A percentile compares a stretch with the other conserved stretches of the same genome.
Conservation (phyloP, 2,888 invertebrate genomes). For the Caenorhabditis sulstoni region DNA sequence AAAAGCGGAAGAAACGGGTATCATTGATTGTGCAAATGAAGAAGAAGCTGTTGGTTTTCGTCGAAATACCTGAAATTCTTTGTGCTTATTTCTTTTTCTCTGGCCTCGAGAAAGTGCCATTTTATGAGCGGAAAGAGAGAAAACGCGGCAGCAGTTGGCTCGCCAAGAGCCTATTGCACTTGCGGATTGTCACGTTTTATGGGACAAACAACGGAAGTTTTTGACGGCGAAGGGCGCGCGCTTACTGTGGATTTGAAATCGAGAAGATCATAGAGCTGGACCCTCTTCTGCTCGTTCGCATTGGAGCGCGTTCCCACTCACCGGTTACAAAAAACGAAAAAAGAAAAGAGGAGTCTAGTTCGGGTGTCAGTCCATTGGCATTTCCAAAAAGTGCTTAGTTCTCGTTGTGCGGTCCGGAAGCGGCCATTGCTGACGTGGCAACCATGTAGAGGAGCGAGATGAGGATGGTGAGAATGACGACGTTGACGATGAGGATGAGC, state of each 20-base stretch:
- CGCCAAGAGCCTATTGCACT: slow-evolving; percentile 26
- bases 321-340: slow-evolving; percentile 49
- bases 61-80: background rate
- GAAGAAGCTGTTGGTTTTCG: slow-evolving; percentile 28
- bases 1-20: background rate
- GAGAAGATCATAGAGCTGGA: too few species aligned
- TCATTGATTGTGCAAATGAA: background rate
- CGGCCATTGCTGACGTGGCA: slow-evolving; percentile 78
- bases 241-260: slow-evolving; percentile 1
- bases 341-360: too few species aligned
- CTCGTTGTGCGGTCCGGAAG: slow-evolving; percentile 68
- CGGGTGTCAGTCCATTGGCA: background rate
- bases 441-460: slow-evolving; percentile 77
- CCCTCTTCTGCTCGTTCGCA: slow-evolving; percentile 1
- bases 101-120: slow-evolving; percentile 28
- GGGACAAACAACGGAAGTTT: slow-evolving; percentile 36
- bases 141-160: slow-evolving; percentile 28
- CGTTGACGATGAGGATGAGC: slow-evolving; percentile 74
- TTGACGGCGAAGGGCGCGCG: background rate
- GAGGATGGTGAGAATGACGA: slow-evolving; percentile 74
- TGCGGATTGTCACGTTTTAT: slow-evolving; percentile 56
- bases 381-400: slow-evolving; percentile 46
- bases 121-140: slow-evolving; percentile 18
- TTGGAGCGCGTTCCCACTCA: slow-evolving; percentile 7
- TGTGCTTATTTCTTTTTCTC: too few species aligned